Percentiles rank a stretch among this genome's conserved stretches.
Conservation (phyloP, 2,113 vertebrate genomes). For the Psephotus haematonotus region DNA sequence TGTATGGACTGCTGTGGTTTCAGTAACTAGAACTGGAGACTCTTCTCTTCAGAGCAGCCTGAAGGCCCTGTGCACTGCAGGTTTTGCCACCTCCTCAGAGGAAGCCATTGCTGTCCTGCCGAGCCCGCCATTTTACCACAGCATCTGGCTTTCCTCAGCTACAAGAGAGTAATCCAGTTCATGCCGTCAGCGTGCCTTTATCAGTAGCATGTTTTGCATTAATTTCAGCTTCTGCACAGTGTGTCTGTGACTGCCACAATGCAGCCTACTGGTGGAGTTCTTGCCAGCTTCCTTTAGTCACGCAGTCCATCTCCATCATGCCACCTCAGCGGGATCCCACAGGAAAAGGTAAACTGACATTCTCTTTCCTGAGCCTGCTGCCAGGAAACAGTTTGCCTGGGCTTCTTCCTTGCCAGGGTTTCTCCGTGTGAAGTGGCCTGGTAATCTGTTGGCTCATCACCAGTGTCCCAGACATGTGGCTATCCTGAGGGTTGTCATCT, state of each 20-base stretch:
- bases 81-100: neutral
- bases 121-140: neutral
- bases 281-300: neutral
- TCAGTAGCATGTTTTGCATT: neutral
- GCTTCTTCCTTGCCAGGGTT: neutral
- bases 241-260: fast-evolving
- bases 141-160: neutral
- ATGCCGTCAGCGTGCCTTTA: neutral
- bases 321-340: neutral
- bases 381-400: neutral
- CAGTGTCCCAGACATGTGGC: neutral
- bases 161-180: neutral
- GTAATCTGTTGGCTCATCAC: neutral
- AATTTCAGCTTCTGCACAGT: neutral
- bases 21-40: fast-evolving
- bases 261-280: neutral
- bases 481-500: neutral
- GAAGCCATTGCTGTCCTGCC: neutral
- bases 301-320: neutral
- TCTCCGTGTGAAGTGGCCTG: neutral
- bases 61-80: neutral
- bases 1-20: neutral
- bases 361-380: neutral
- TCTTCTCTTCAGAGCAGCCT: neutral
- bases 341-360: neutral